Evolutionary conservation across 2,888 invertebrate genomes (phyloP), one percentile per base, ranked within the genome.

Genomic region (Drosophila lacicola): DNA sequence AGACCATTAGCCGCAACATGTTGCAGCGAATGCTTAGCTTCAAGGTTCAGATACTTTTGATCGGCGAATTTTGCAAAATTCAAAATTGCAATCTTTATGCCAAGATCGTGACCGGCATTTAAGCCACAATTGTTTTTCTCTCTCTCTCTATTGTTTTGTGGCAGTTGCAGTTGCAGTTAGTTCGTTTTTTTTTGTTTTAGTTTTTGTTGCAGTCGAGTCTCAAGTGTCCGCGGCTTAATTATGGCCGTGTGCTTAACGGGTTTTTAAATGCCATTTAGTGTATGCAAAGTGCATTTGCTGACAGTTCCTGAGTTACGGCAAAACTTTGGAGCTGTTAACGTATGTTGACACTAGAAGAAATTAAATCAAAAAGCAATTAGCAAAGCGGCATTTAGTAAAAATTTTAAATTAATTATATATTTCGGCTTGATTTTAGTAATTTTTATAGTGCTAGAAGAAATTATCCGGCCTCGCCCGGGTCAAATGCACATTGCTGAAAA

Each of bases 81-180:
- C 37, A 36, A 54, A 64, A 47, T 54, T 57, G 46, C 37, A 46
- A 55, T 50, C 51, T 64, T 34, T 62, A 55, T 61, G 69, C 41
- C 47, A 64, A 63, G 66, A 83, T 81, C 86, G 83, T 81, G 87
- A 86, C 67, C 65, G 76, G 82, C 62, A 64, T 61, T 77, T 57
- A 51, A 37, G 45, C 49, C 41, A 34, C 51, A 51, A 19, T 19
- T 19, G 11, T 9, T 36, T 49, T 21, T 4, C 36, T 4, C 17
- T 41, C 41, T 17, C 17, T 36, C 19, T 29, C 63, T 61, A 64
- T 62, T 72, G 61, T 67, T 55, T 17, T 33, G 21, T 11, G 39
- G 45, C n/a, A 45, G 65, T 56, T 45, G 74, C 65, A 42, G 45
- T 66, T 55, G 53, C 37, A 45, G 8, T 17, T 9, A 11, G 21